These are phyloP conservation scores for Oedothorax gibbosus DNA, from an alignment of 1,140 invertebrate species.

Conservation along the genomic window DNA sequence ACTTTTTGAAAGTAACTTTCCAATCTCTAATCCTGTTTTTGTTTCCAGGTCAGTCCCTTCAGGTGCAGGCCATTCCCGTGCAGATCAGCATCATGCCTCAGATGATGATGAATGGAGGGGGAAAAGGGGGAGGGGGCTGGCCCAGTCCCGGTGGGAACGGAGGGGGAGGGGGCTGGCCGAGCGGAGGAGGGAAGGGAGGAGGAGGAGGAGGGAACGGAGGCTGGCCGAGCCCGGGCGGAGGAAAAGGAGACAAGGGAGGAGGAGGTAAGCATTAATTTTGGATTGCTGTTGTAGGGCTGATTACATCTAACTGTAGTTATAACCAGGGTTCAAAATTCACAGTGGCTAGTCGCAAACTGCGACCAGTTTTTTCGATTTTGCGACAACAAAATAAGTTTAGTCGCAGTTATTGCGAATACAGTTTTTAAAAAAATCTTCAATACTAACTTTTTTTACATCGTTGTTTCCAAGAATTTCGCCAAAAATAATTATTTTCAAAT, in stretches of 20 bases:
- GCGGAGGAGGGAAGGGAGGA: conserved; percentile 15
- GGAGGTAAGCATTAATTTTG: conserved; percentile 11
- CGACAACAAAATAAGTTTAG: no score
- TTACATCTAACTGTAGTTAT: no score
- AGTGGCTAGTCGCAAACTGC: no score
- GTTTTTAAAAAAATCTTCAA: no score
- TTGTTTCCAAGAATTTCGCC: no score
- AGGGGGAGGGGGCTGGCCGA: conserved; percentile 42
- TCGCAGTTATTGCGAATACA: no score
- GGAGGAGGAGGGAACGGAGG: conserved; percentile 28
- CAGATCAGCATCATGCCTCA: conserved; percentile 55
- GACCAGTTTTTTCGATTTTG: no score
- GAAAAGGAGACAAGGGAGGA: conserved; percentile 31
- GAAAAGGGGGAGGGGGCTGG: conserved; percentile 33
- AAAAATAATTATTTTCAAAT: no score
- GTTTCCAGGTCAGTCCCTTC: conserved; percentile 26
- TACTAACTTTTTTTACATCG: no score
- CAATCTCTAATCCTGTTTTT: background rate
- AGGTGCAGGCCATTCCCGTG: conserved; percentile 57
- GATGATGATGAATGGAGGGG: conserved; percentile 23
- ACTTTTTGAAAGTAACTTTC: no score
- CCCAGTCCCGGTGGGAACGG: conserved; percentile 3
- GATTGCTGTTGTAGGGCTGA: no score
- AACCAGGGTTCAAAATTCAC: no score
- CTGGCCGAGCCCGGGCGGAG: conserved; percentile 15